Conservation (phyloP, 1,140 invertebrate species). For the Hetaerina americana region DNA sequence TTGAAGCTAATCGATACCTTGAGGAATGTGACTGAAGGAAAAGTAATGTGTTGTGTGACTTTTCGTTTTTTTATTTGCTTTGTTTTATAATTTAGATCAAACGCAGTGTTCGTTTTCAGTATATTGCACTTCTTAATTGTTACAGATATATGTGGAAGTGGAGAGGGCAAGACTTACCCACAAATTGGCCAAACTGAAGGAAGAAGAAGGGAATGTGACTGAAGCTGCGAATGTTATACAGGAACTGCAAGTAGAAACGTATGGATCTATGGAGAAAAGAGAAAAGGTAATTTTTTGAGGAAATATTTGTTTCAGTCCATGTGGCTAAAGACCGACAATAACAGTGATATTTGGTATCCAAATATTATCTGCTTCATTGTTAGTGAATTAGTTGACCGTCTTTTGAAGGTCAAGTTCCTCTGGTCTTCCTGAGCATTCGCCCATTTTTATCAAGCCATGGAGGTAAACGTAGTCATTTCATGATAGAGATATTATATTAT, state of each 20-base stretch:
- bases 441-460: too few species aligned
- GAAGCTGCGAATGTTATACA: constrained; percentile 89
- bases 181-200: constrained; percentile 85
- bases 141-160: constrained; percentile 95
- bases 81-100: neutral
- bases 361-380: neutral
- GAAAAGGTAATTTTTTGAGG: constrained; percentile 58
- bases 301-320: neutral
- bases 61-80: constrained; percentile 2
- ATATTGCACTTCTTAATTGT: constrained; percentile 9
- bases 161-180: constrained; percentile 92
- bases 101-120: neutral
- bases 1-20: constrained; percentile 94
- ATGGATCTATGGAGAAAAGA: constrained; percentile 95
- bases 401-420: too few species aligned
- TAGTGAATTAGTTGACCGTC: neutral
- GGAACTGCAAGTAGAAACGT: constrained; percentile 97
- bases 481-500: too few species aligned
- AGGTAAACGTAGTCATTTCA: too few species aligned
- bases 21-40: constrained; percentile 90
- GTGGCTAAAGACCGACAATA: neutral
- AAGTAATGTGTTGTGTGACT: too few species aligned
- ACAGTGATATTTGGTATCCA: neutral
- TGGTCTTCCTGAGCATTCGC: constrained; percentile 1
- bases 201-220: constrained; percentile 79